Evolutionary conservation across 2,797 vertebrate genomes (phyloP).

Genomic region (Peromyscus aztecus): DNA sequence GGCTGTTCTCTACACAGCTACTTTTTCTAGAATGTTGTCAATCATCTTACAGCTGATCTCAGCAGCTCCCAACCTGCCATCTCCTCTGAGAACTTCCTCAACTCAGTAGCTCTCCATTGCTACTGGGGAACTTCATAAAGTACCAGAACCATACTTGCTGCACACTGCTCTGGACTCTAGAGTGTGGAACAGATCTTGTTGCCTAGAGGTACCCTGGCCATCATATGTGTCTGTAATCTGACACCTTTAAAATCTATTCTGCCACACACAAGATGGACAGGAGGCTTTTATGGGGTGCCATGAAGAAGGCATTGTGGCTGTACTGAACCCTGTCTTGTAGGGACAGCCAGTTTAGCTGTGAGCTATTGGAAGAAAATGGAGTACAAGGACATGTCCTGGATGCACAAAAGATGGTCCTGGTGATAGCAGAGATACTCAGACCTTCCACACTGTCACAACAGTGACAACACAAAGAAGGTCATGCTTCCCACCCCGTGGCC

Average conservation of each 20-base stretch:
- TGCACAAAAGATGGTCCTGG: neutral
- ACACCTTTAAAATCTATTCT: neutral
- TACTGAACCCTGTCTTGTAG: neutral
- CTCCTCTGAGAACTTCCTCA: neutral
- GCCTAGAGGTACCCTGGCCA: neutral
- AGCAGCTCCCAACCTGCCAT: fast-evolving
- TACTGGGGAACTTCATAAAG: neutral
- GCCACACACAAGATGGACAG: neutral
- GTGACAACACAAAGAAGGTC: neutral
- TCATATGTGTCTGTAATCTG: neutral
- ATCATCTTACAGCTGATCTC: neutral
- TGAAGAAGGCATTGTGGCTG: no score
- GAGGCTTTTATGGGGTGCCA: neutral
- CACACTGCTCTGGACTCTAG: fast-evolving
- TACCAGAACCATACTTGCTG: neutral
- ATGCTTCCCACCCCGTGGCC: neutral
- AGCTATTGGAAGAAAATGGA: neutral
- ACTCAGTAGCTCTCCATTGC: neutral
- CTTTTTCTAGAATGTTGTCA: no score
- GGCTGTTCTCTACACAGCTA: neutral
- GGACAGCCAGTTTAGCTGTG: neutral
- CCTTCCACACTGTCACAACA: fast-evolving
- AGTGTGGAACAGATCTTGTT: neutral
- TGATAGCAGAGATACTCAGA: neutral
- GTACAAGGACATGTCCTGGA: neutral